Evolutionary conservation across 2,888 invertebrate genomes (phyloP), one percentile per base, ranked within the genome.

Genomic region (Fabriciana adippe): DNA sequence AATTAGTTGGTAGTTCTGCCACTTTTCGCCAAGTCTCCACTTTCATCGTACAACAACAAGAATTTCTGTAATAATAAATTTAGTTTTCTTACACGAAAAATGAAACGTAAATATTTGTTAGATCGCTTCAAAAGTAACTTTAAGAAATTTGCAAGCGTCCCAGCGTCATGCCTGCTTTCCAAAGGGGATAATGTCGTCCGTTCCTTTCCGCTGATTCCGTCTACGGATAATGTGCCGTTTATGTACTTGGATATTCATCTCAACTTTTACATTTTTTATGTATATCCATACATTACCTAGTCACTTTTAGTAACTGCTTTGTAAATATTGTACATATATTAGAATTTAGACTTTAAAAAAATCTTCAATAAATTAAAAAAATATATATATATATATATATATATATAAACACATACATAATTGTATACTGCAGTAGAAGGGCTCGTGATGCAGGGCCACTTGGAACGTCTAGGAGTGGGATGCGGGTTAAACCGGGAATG

Each of bases 141-240:
- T 41, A 35, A 61, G 21, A 4, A 61, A 41, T 53, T 41, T 53
- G 35, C 11, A 61, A 51, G 51, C 61, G 18, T 61, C 35, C 61
- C 50, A 41, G 51, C 51, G 21, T 18, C 61, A 61, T 21, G 41
- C 51, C 51, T 41, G 61, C 15, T 21, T 53, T 53, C 51, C 41
- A 53, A 50, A 53, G 41, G 60, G 61, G 61, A 61, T 61, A 61
- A 61, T 21, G 35, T 41, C 53, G 35, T 53, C 61, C 35, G 51
- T 61, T 50, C 59, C 61, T 61, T 41, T 8, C 53, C 61, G 51
- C 61, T 61, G 53, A 31, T 35, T 53, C 35, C 53, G 16, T 61
- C 51, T 26, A 61, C 41, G 53, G 50, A 61, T 51, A 41, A 61
- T 61, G 53, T 51, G 11, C 41, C 41, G 51, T 61, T 51, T 61